Percentiles rank a stretch among this genome's conserved stretches.
Evolutionary conservation across 2,113 vertebrate genomes (phyloP).

Genomic region (Prolemur simus): DNA sequence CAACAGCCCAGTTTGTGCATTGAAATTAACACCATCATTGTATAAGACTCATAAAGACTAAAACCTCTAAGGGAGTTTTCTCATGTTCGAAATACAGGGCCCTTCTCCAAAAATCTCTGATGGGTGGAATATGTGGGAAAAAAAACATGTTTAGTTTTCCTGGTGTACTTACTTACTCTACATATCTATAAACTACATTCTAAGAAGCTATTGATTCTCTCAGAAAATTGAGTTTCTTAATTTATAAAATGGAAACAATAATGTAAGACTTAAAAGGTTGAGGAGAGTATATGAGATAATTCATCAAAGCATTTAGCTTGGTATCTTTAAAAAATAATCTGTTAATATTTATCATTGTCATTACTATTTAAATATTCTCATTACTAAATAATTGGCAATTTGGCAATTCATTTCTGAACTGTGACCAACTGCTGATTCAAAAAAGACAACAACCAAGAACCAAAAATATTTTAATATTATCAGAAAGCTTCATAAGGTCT

Average conservation of each 20-base stretch:
- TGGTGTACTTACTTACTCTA: background rate
- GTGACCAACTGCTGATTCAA: background rate
- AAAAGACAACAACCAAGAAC: background rate
- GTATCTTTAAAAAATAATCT: background rate
- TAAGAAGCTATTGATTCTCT: background rate
- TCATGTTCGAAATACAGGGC: background rate
- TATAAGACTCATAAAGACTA: background rate
- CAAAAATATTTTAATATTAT: background rate
- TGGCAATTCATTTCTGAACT: constrained; percentile 39
- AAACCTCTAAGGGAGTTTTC: background rate
- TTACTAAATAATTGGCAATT: constrained; percentile 40
- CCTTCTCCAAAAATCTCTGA: background rate
- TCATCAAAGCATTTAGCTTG: background rate
- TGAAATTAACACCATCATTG: background rate
- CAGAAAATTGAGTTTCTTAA: background rate
- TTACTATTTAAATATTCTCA: constrained; percentile 4
- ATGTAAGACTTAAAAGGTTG: background rate
- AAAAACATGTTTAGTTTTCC: background rate
- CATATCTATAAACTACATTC: background rate
- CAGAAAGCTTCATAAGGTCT: background rate
- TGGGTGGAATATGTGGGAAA: background rate
- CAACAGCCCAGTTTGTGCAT: background rate
- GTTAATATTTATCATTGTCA: background rate
- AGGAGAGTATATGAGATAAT: background rate
- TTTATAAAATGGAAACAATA: background rate